Evolutionary conservation across 2,797 vertebrate genomes (phyloP).

Genomic region (Acanthiza pusilla): DNA sequence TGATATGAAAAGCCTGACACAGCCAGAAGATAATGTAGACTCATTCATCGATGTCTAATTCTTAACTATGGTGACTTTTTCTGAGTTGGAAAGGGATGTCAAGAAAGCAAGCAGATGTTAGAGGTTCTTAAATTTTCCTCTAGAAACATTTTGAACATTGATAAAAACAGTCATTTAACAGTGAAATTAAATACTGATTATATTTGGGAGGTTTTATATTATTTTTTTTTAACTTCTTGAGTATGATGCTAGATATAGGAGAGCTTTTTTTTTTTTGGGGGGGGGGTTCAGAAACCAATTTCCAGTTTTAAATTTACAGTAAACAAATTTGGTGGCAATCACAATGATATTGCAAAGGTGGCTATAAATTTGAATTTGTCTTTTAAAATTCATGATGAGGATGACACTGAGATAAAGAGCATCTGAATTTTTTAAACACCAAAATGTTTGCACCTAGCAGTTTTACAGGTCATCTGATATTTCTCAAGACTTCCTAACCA

Average conservation of each 20-base stretch:
- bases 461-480: not conserved
- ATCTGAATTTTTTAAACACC: not conserved
- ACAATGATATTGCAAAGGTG: not conserved
- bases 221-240: not conserved
- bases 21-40: not conserved
- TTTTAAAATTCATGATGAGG: not conserved
- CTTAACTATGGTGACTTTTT: not conserved
- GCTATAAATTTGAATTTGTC: not conserved
- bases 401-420: not conserved
- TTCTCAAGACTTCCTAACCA: not conserved
- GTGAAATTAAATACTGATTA: not conserved
- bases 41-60: not conserved
- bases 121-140: not conserved
- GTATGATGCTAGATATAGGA: not conserved
- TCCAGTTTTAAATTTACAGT: not conserved
- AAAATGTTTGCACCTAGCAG: not conserved
- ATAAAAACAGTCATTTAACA: not conserved
- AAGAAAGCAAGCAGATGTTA: not conserved
- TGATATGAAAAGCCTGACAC: not conserved
- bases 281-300: not conserved
- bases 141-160: not conserved
- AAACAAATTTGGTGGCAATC: not conserved
- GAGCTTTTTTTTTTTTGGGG: fast-evolving
- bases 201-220: fast-evolving
- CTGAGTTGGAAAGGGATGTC: not conserved